These are phyloP conservation scores for Cydia pomonella DNA, from an alignment of 1,140 invertebrate species.

Conservation along the genomic window DNA sequence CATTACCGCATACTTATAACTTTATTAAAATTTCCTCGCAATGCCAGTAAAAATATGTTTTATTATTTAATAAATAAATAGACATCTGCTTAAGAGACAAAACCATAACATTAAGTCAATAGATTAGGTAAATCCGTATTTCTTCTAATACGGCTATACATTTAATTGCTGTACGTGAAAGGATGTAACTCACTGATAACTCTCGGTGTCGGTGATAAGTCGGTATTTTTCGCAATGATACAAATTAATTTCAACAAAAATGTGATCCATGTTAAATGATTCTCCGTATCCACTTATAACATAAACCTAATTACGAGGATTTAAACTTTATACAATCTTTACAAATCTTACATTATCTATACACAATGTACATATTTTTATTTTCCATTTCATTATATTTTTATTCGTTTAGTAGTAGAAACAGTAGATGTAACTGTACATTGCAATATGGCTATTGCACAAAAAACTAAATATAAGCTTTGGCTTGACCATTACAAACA, in stretches of 20 bases:
- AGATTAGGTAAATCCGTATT: background rate
- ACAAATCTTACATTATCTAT: conserved; percentile 65
- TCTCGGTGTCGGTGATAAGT: too few relatives aligned
- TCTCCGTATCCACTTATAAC: conserved; percentile 46
- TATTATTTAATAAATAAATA: conserved; percentile 21
- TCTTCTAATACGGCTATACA: background rate
- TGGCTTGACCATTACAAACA: conserved; percentile 76
- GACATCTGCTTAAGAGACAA: conserved; percentile 1
- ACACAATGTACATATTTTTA: conserved; percentile 68
- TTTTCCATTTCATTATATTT: conserved; percentile 49
- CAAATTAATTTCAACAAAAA: conserved; percentile 26
- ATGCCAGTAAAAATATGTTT: conserved; percentile 18
- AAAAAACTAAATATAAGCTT: conserved; percentile 76
- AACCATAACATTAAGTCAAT: background rate
- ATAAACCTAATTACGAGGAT: conserved; percentile 39
- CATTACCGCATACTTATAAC: background rate
- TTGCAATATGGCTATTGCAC: conserved; percentile 77
- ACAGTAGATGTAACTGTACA: conserved; percentile 63
- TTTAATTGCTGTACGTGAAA: background rate
- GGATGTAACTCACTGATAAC: background rate
- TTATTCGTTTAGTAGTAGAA: conserved; percentile 54
- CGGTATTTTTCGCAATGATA: conserved; percentile 13
- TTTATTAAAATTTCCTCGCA: background rate
- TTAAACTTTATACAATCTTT: conserved; percentile 56
- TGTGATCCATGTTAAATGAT: conserved; percentile 61